A percentile compares a stretch with the other conserved stretches of the same genome.
phyloP scores from a whole-genome alignment of 2,113 vertebrate species.

The Ursus arctos region DNA sequence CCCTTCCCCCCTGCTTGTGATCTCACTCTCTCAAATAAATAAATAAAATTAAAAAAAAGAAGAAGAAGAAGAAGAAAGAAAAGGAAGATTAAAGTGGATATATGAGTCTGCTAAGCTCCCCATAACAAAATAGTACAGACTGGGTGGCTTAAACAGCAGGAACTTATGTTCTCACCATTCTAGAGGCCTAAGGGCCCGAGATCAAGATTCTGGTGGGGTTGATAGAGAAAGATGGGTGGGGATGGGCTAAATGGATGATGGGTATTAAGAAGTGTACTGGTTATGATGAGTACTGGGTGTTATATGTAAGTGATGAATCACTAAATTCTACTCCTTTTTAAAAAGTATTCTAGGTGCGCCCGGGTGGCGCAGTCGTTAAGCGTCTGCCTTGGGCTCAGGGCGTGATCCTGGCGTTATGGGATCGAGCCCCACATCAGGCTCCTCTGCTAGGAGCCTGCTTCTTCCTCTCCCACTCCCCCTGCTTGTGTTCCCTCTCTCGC shows the following conservation, averaged over 20 bases:
- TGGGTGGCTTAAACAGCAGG: background rate
- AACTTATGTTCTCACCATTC: background rate
- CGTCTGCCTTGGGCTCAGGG: no score
- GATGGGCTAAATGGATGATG: background rate
- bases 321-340: background rate
- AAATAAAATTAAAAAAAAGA: no score
- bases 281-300: background rate
- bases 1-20: no score
- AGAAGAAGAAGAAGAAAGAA: background rate
- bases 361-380: no score
- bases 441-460: no score
- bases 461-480: no score
- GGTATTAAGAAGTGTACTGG: background rate
- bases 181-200: background rate
- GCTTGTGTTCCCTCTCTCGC: no score
- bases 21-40: no score
- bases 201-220: background rate
- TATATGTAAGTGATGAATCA: background rate
- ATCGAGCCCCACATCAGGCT: no score
- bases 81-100: background rate
- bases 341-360: no score
- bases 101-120: background rate
- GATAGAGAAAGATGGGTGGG: background rate
- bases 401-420: no score
- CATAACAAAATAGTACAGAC: background rate